Evolutionary conservation across 2,888 invertebrate species (phyloP), one percentile per base, ranked within the genome.

Genomic region (Apoda limacodes): DNA sequence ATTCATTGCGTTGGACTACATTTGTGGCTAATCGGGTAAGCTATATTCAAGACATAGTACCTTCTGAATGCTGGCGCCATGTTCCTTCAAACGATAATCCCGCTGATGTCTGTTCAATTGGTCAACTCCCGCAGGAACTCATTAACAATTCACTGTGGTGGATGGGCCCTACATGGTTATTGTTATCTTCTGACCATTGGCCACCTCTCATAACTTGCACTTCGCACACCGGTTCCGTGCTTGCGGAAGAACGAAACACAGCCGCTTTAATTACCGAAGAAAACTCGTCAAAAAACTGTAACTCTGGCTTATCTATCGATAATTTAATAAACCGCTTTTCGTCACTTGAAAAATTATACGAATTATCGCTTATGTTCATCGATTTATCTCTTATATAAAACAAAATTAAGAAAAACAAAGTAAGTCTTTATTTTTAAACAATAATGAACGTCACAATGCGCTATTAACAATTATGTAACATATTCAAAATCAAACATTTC

Each of bases 11-110:
- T 3, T 40, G 40, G 40, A 19, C 25, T n/a, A 32, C 34, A n/a
- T 40, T 40, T 15, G 40, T 40, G 6, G 40, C 36, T 2, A 37
- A 40, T 25, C 40, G 36, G n/a, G 36, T 39, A 2, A 34, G 36
- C 25, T 34, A 34, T 10, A 39, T 39, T 3, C 39, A 35, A 21
- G 35, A 35, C 7, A 27, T 30, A 9, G 9, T 25, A 11, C 25
- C 30, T 6, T 5, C 25, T 13, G 24, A 24, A 9, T 25, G 11
- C n/a, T 37, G 38, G 34, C 22, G 25, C 15, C 39, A 39, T 25
- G 35, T 35, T 3, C 6, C 35, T 2, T 30, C 35, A 2, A 12
- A 4, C 2, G 35, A 35, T 12, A 39, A 39, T n/a, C 35, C 39
- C 6, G 35, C 35, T 9, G 39, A 36, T 9, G 14, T 31, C 4